These are phyloP conservation scores for Zygogramma bicolorata DNA, from an alignment of 2,888 invertebrate species.

Conservation along the genomic window DNA sequence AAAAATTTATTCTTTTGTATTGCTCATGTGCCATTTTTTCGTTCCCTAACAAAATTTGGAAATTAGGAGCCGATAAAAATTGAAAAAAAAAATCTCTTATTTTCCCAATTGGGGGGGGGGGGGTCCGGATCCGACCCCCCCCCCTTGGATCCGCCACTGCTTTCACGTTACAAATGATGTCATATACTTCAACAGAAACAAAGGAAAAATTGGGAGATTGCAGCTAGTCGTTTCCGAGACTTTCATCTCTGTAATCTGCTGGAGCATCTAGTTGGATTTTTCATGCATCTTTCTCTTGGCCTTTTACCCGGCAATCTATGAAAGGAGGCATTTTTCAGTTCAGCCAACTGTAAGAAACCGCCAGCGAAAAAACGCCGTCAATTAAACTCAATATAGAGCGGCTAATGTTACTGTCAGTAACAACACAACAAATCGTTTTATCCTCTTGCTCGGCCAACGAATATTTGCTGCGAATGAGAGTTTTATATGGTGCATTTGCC, in stretches of 20 bases:
- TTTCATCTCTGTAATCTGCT: background rate
- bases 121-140: too few relatives aligned
- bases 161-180: too few relatives aligned
- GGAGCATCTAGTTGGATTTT: background rate
- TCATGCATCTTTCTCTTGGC: background rate
- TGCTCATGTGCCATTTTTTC: too few relatives aligned
- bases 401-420: slow-evolving; percentile 11
- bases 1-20: too few relatives aligned
- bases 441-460: slow-evolving; percentile 3
- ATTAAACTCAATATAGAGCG: slow-evolving; percentile 7
- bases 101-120: too few relatives aligned
- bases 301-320: background rate
- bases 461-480: background rate
- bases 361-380: slow-evolving; percentile 1
- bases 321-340: slow-evolving; percentile 7
- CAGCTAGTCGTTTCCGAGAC: too few relatives aligned
- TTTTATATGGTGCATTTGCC: background rate
- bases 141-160: too few relatives aligned
- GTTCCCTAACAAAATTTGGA: too few relatives aligned
- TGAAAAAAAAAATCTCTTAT: too few relatives aligned
- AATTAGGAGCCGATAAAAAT: too few relatives aligned
- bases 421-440: slow-evolving; percentile 7
- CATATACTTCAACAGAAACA: too few relatives aligned
- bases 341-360: slow-evolving; percentile 2
- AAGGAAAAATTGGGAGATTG: too few relatives aligned